Evolutionary conservation across 2,113 vertebrate species (phyloP).

Genomic region (Eupsittula cactorum): DNA sequence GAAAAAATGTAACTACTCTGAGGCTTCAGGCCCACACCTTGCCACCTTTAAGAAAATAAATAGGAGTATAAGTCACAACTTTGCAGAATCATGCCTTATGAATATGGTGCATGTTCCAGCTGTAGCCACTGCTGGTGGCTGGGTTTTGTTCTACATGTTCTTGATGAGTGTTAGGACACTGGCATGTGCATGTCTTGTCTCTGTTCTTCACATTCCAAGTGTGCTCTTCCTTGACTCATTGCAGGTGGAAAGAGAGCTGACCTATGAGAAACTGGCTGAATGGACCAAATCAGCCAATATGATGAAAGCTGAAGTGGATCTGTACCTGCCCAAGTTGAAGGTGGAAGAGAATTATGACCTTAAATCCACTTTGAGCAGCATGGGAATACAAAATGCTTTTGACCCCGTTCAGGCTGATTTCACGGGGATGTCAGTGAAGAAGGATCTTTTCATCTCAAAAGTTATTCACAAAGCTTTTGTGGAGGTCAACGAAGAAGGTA

Average conservation of each 20-base stretch:
- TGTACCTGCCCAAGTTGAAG: constrained; percentile 83
- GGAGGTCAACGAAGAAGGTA: constrained; percentile 90
- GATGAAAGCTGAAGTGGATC: constrained; percentile 66
- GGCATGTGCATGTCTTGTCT: background rate
- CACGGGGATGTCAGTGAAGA: constrained; percentile 80
- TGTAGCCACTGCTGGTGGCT: background rate
- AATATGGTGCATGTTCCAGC: accelerated
- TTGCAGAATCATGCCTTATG: background rate
- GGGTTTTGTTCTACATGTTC: background rate
- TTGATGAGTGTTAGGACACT: background rate
- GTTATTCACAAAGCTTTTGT: constrained; percentile 88
- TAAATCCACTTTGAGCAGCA: constrained; percentile 68
- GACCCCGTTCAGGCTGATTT: constrained; percentile 71
- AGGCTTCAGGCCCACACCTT: background rate
- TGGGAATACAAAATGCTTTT: constrained; percentile 87
- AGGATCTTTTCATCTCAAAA: constrained; percentile 81
- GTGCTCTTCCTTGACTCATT: background rate
- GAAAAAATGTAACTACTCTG: background rate
- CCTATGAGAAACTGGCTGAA: constrained; percentile 78
- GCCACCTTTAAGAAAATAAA: background rate
- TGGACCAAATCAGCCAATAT: constrained; percentile 80
- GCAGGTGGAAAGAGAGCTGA: constrained; percentile 82
- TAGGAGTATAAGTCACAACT: background rate
- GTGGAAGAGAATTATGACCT: constrained; percentile 82
- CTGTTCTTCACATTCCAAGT: background rate